Evolutionary conservation across 2,888 invertebrate species (phyloP), one percentile per base, ranked within the genome.

Genomic region (Pemphredon lugubris): DNA sequence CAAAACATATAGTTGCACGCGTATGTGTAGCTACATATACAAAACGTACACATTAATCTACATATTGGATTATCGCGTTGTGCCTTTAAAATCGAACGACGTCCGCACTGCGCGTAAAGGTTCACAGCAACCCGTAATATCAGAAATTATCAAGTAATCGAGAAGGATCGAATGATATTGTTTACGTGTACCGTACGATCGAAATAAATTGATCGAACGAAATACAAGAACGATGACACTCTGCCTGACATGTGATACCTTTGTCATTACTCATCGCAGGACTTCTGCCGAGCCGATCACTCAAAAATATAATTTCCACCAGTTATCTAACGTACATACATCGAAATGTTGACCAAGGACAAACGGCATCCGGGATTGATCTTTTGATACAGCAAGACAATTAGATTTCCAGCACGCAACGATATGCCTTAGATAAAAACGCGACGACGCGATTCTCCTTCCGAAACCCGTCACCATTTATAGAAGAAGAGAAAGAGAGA

Each of bases 311-410:
- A 11, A 34, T 34, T 34, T 11, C 11, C 11, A 34, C 11, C 34
- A 40, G 2, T 13, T 40, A 40, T 9, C 16, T 14, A 40, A 16
- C 18, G 40, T 40, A 2, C 11, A 37, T 5, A 26, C 2, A 9
- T 40, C 16, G 9, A 37, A 37, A 37, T 37, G 6, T 37, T 37
- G 37, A 37, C 11, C n/a, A 37, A 37, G 37, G 37, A 37, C 37
- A 37, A 13, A n/a, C n/a, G n/a, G n/a, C n/a, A n/a, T n/a, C n/a
- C n/a, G n/a, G n/a, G n/a, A n/a, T n/a, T n/a, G n/a, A n/a, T n/a
- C n/a, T n/a, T n/a, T n/a, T n/a, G n/a, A n/a, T n/a, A n/a, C n/a
- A n/a, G n/a, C n/a, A n/a, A n/a, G n/a, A n/a, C n/a, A n/a, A n/a
- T n/a, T n/a, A n/a, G n/a, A 6, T 1, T 20, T 7, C 16, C 16